A percentile compares a stretch with the other conserved stretches of the same genome.
phyloP scores from a whole-genome alignment of 2,888 invertebrate species.

The Lacanobia wlatinum region DNA sequence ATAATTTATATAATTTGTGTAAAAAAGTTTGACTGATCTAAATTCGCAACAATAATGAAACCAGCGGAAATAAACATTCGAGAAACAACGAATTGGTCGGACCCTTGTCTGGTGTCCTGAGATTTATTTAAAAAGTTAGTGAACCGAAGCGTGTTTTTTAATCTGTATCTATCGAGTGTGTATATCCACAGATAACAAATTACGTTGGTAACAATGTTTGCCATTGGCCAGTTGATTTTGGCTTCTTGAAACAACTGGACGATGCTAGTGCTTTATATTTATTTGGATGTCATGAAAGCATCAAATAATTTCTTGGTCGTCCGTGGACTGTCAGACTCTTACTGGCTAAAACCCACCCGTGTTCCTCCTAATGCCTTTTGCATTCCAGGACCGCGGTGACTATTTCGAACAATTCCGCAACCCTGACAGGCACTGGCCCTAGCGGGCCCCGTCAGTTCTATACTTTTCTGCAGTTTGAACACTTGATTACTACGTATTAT shows the following conservation, averaged over 20 bases:
- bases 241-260: background rate
- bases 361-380: no score
- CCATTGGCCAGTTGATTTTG: conserved; percentile 21
- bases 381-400: no score
- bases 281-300: no score
- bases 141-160: conserved; percentile 63
- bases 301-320: no score
- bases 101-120: conserved; percentile 78
- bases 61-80: conserved; percentile 70
- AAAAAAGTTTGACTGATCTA: conserved; percentile 66
- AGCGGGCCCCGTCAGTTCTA: no score
- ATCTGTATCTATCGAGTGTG: conserved; percentile 53
- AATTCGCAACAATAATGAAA: conserved; percentile 71
- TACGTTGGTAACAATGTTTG: conserved; percentile 32
- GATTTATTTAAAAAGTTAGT: conserved; percentile 87
- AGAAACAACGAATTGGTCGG: conserved; percentile 77
- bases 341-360: no score
- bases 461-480: background rate
- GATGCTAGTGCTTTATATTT: no score
- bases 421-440: background rate
- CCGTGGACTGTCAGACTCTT: no score
- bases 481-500: no score
- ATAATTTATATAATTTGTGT: background rate
- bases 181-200: conserved; percentile 52
- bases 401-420: no score